phyloP scores from a whole-genome alignment of 2,113 vertebrate species.

The Clarias gariepinus region DNA sequence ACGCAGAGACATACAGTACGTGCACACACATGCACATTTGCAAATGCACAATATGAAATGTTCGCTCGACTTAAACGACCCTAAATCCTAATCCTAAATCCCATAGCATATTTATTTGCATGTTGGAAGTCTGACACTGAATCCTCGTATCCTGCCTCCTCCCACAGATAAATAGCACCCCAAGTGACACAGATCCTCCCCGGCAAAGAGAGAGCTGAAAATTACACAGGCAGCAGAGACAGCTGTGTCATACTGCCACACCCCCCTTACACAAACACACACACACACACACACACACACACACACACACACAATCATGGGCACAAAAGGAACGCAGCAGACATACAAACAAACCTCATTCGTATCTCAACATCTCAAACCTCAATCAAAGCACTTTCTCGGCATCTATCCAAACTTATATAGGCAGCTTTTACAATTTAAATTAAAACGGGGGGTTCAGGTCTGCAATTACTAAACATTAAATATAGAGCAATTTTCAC shows the following conservation, averaged over 20 bases:
- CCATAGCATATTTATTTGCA: slow-evolving; percentile 15
- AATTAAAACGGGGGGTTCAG: background rate
- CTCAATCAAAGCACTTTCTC: background rate
- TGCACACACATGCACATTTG: background rate
- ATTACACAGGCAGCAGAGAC: slow-evolving; percentile 63
- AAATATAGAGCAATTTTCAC: background rate
- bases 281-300: background rate
- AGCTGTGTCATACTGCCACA: slow-evolving; percentile 56
- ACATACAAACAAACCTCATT: background rate
- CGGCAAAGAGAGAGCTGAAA: slow-evolving; percentile 54
- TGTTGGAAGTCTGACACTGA: slow-evolving; percentile 38
- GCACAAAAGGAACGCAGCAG: background rate
- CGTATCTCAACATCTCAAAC: background rate
- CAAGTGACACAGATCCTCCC: slow-evolving; percentile 65
- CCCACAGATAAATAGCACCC: slow-evolving; percentile 63
- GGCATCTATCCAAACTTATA: background rate
- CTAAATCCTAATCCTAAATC: background rate
- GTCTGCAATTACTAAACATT: background rate
- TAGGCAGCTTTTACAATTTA: background rate
- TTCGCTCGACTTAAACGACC: background rate
- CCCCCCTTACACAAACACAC: background rate
- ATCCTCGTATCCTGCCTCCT: slow-evolving; percentile 47
- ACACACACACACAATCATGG: background rate
- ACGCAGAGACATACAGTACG: background rate
- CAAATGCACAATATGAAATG: background rate